phyloP scores from a whole-genome alignment of 2,888 invertebrate species.

The Hermaeophaga mercurialis region DNA sequence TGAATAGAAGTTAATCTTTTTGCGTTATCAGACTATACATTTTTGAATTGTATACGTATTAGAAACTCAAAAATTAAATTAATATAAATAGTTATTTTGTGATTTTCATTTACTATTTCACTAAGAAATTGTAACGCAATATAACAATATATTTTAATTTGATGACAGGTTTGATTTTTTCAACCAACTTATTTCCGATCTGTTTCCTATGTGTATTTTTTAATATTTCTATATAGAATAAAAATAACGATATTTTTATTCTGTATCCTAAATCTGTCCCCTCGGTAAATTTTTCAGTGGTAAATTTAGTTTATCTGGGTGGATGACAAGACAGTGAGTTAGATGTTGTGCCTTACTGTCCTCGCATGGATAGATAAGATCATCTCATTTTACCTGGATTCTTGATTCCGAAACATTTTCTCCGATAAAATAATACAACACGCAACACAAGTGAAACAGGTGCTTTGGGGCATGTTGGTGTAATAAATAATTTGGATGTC shows the following conservation, averaged over 20 bases:
- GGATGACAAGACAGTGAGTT: constrained; percentile 20
- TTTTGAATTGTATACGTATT: too few relatives aligned
- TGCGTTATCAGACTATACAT: too few relatives aligned
- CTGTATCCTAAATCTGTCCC: neutral
- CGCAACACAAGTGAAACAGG: constrained; percentile 27
- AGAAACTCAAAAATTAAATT: too few relatives aligned
- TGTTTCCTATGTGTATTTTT: too few relatives aligned
- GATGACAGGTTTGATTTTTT: too few relatives aligned
- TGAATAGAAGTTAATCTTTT: too few relatives aligned
- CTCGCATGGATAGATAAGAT: constrained; percentile 15
- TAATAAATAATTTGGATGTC: constrained; percentile 30
- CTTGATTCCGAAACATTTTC: constrained; percentile 16
- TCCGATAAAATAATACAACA: constrained; percentile 19
- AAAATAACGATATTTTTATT: too few relatives aligned
- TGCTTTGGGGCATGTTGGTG: constrained; percentile 27
- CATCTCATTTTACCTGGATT: constrained; percentile 21
- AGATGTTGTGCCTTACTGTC: constrained; percentile 22
- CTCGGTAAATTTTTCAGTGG: constrained; percentile 1
- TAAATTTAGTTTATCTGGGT: constrained; percentile 14
- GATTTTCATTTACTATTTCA: too few relatives aligned
- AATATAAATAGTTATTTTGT: too few relatives aligned
- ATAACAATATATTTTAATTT: neutral
- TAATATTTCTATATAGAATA: too few relatives aligned
- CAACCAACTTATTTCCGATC: too few relatives aligned
- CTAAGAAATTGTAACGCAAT: too few relatives aligned